phyloP scores from a whole-genome alignment of 2,888 invertebrate genomes.

The Torymus tubicola region DNA sequence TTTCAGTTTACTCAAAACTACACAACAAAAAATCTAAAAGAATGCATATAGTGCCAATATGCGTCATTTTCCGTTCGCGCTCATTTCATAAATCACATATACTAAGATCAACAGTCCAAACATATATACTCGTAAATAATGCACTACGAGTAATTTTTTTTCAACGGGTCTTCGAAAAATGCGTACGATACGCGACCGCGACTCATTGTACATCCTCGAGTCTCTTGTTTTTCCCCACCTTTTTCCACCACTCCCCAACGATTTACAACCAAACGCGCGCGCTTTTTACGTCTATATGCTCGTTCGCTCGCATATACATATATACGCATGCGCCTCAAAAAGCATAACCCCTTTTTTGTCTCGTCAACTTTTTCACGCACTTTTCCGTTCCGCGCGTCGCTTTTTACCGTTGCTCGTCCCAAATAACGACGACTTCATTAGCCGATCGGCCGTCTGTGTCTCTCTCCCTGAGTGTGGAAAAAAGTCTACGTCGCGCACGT shows the following conservation, averaged over 20 bases:
- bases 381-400: background rate
- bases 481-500: conserved; percentile 49
- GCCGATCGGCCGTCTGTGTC: background rate
- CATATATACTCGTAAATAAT: conserved; percentile 6
- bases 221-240: conserved; percentile 12
- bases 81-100: too few relatives aligned
- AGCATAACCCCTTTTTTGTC: conserved; percentile 3
- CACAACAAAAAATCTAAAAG: too few relatives aligned
- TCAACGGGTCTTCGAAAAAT: too few relatives aligned
- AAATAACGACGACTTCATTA: conserved; percentile 28
- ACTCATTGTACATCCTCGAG: background rate
- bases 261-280: conserved; percentile 19
- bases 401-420: conserved; percentile 49
- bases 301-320: background rate
- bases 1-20: too few relatives aligned
- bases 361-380: background rate
- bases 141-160: background rate
- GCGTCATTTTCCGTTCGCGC: too few relatives aligned
- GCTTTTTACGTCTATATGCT: background rate
- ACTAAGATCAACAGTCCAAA: background rate
- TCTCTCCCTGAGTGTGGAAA: too few relatives aligned
- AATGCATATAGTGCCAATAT: too few relatives aligned
- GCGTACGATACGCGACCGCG: too few relatives aligned
- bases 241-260: conserved; percentile 18
- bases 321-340: background rate